These are phyloP conservation scores for Cosmopolites sordidus DNA, from an alignment of 2,888 invertebrate species.

Conservation along the genomic window DNA sequence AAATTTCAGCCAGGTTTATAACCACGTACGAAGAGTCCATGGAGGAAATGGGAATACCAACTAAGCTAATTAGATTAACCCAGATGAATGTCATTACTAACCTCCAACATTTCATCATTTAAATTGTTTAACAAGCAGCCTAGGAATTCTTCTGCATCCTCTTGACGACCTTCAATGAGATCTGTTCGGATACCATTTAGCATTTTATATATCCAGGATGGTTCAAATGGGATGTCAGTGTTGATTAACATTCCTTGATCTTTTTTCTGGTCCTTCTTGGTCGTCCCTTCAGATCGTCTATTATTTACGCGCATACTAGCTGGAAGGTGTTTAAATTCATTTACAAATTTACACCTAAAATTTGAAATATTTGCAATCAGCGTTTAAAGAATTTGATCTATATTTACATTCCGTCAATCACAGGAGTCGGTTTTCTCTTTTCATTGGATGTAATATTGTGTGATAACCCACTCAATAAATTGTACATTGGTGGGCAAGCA, in stretches of 20 bases:
- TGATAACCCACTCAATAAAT: constrained; percentile 77
- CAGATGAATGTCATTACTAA: constrained; percentile 43
- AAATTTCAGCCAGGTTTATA: too few relatives aligned
- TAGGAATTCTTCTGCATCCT: constrained; percentile 96
- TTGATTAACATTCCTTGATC: constrained; percentile 51
- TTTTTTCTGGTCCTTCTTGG: constrained; percentile 48
- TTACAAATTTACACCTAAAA: constrained; percentile 68
- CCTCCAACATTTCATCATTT: constrained; percentile 95
- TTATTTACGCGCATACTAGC: constrained; percentile 51
- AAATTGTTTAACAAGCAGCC: constrained; percentile 89
- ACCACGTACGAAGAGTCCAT: too few relatives aligned
- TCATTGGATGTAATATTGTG: constrained; percentile 55
- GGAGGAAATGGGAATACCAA: too few relatives aligned
- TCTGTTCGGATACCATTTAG: constrained; percentile 71
- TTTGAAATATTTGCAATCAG: background rate
- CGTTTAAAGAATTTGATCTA: constrained; percentile 1
- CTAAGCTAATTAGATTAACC: background rate
- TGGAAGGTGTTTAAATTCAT: constrained; percentile 70
- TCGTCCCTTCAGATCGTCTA: constrained; percentile 46
- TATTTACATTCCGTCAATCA: constrained; percentile 89
- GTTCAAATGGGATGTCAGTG: constrained; percentile 82
- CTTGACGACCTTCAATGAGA: constrained; percentile 84
- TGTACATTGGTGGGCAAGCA: constrained; percentile 93
- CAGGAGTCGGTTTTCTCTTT: constrained; percentile 63
- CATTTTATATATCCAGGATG: constrained; percentile 80